Evolutionary conservation across 2,888 invertebrate genomes (phyloP).

Genomic region (Neelides folsomi): DNA sequence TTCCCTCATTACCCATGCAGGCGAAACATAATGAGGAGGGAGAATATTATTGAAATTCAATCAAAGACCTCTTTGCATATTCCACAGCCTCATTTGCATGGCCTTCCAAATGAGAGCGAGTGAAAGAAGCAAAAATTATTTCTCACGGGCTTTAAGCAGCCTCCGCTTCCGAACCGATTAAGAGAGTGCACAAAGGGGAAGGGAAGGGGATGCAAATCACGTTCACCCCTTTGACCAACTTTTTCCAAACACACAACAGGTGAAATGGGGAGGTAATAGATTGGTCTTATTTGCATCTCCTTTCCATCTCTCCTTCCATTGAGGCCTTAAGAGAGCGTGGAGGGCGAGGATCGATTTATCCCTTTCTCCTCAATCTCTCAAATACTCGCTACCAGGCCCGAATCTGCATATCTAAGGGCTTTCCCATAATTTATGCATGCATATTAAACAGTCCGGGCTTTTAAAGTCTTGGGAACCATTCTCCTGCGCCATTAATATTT

Average conservation of each 20-base stretch:
- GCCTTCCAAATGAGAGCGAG: slow-evolving; percentile 20
- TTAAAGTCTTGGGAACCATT: slow-evolving; percentile 16
- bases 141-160: slow-evolving; percentile 16
- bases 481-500: neutral
- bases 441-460: slow-evolving; percentile 23
- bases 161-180: slow-evolving; percentile 15
- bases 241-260: slow-evolving; percentile 16
- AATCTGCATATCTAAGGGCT: slow-evolving; percentile 33
- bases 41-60: slow-evolving; percentile 8
- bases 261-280: slow-evolving; percentile 21
- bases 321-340: neutral
- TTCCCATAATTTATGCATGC: slow-evolving; percentile 32
- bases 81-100: neutral
- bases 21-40: neutral
- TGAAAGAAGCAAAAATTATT: slow-evolving; percentile 18
- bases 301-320: slow-evolving; percentile 17
- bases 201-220: slow-evolving; percentile 21
- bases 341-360: slow-evolving; percentile 21
- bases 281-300: slow-evolving; percentile 25
- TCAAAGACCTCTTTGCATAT: too few species aligned
- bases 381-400: slow-evolving; percentile 14
- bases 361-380: slow-evolving; percentile 10
- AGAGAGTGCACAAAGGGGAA: slow-evolving; percentile 11
- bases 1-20: neutral
- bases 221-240: slow-evolving; percentile 10